A percentile compares a stretch with the other conserved stretches of the same genome.
These are phyloP conservation scores for Cynopterus sphinx DNA, from an alignment of 2,797 vertebrate genomes.

Conservation along the genomic window DNA sequence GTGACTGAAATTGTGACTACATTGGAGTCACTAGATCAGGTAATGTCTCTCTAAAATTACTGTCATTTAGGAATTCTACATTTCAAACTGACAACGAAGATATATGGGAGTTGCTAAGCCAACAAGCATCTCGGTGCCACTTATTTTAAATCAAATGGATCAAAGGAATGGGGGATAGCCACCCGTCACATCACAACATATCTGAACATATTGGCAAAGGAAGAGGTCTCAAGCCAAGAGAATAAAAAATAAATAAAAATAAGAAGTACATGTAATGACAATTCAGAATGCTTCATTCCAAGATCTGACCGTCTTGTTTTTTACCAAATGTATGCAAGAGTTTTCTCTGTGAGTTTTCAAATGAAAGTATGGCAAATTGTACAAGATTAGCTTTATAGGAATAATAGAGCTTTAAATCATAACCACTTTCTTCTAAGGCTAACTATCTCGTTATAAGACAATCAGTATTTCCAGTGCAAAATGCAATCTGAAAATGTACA, in stretches of 20 bases:
- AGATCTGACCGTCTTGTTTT: neutral
- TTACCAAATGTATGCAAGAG: neutral
- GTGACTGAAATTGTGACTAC: constrained; percentile 13
- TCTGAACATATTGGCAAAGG: neutral
- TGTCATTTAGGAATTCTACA: constrained; percentile 60
- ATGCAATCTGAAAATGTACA: neutral
- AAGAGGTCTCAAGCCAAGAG: neutral
- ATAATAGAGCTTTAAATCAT: neutral
- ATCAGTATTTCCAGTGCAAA: neutral
- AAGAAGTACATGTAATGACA: neutral
- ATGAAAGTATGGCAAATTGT: neutral
- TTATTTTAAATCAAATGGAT: constrained; percentile 40
- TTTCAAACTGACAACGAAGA: constrained; percentile 65
- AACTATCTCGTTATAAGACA: neutral
- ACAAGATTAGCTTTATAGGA: neutral
- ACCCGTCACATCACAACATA: neutral
- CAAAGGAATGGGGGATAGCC: neutral
- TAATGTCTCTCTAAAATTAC: constrained; percentile 64
- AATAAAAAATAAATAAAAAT: neutral
- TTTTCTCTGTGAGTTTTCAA: neutral
- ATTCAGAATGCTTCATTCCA: constrained; percentile 42
- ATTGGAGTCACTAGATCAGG: constrained; percentile 47
- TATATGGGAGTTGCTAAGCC: neutral
- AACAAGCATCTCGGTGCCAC: neutral
- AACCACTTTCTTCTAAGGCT: neutral